These are phyloP conservation scores for Daubentonia madagascariensis DNA, from an alignment of 2,113 vertebrate genomes.

Conservation along the genomic window DNA sequence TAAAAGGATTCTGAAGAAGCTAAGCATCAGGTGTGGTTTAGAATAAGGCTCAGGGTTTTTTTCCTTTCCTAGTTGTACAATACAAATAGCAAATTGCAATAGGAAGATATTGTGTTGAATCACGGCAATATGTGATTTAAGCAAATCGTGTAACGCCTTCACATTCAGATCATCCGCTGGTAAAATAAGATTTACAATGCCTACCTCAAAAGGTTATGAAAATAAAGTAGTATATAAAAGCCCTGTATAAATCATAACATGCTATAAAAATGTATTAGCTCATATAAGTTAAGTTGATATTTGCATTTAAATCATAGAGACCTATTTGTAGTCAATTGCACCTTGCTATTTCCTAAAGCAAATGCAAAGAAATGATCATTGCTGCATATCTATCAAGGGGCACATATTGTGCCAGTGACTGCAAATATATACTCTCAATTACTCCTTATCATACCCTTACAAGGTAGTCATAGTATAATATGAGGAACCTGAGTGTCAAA, in stretches of 20 bases:
- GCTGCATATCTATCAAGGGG: not conserved
- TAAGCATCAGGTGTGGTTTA: not conserved
- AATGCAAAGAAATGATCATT: not conserved
- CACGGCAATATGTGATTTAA: not conserved
- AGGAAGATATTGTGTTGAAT: not conserved
- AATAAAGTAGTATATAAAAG: not conserved
- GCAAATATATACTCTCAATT: not conserved
- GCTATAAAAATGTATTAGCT: not conserved
- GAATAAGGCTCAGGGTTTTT: not conserved
- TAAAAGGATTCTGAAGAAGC: not conserved
- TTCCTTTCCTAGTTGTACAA: not conserved
- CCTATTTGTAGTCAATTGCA: not conserved
- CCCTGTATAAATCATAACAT: not conserved
- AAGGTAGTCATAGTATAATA: not conserved
- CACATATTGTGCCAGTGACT: not conserved
- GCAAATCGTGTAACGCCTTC: not conserved
- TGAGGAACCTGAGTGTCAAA: not conserved
- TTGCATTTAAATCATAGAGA: not conserved
- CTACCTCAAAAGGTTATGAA: not conserved
- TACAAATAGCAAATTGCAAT: not conserved
- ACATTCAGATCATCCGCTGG: not conserved
- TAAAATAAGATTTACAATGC: not conserved
- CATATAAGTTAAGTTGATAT: not conserved
- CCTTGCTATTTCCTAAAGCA: not conserved
- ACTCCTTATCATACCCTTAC: not conserved